Evolutionary conservation across 2,797 vertebrate genomes (phyloP), one percentile per base, ranked within the genome.

Genomic region (Enteromius paludinosus): DNA sequence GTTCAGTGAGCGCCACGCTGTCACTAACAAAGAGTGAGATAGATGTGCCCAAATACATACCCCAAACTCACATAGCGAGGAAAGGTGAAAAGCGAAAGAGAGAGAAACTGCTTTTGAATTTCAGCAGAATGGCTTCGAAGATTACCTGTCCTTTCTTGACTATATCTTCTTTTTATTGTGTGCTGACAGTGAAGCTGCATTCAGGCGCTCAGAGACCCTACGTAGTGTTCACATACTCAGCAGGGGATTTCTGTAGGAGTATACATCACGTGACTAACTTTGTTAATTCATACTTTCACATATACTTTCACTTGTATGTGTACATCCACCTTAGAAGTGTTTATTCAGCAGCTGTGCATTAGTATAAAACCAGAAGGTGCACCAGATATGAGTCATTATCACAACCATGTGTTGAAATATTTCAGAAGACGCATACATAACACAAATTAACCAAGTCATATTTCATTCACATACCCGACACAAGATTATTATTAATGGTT

Each of bases 31-130:
- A 75, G 33, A 84, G 54, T 25, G 25, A 59, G 52, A 83, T 25
- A 81, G 74, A 83, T 70, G 69, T 56, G 41, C 65, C 11, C 23
- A 62, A 75, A 84, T 71, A 84, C 66, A 79, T 75, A 54, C 38
- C 14, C 18, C 18, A 33, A n/a, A 25, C 65, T 62, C 43, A 25
- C n/a, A 71, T 25, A 43, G 66, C 14, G 28, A 49, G 33, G 17
- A 35, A 33, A 59, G 35, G 43, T 43, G n/a, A 80, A 41, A 59
- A 54, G 52, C 9, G 30, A 23, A 64, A 61, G 64, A 64, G n/a
- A 66, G 47, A 82, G 25, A 68, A 25, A 33, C 47, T 30, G 71
- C 5, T 56, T 56, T 38, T 56, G n/a, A 74, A 38, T 54, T 74
- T 23, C n/a, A 56, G 10, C 20, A 38, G 49, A 38, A 56, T 23